Base-by-base conservation (phyloP, 2,888 invertebrate genomes). In the Chalcosyrphus nemorum region DNA sequence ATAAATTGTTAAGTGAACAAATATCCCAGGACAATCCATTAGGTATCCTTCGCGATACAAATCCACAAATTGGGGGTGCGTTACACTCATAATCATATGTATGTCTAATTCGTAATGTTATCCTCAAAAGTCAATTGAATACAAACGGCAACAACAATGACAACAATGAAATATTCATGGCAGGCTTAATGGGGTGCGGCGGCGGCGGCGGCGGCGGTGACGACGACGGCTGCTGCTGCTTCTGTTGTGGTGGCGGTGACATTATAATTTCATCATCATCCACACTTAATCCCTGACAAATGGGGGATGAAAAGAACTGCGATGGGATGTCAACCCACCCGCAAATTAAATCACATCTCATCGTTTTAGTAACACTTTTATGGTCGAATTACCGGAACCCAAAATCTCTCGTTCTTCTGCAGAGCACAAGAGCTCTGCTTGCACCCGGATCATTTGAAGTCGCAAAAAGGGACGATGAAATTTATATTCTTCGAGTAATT, bases 291-390 rank as follows among this genome's bases (percentile, higher is more conserved):
- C 56, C 38, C 35, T 56, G 61, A 68, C 65, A 76, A 81, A 81
- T 77, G 81, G 85, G 87, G 86, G 75, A 82, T 75, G 84, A 75
- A 74, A 21, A 78, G 45, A 59, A 29, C 17, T 21, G 24, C 56
- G 24, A 9, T 43, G 61, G 57, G 27, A 29, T 72, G 63, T 80
- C 85, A 86, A 81, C 86, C 87, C 87, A 86, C 86, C 84, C 87
- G 76, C 87, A 87, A 87, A 87, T 87, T 87, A 87, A 87, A 87
- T 86, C 84, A 88, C 88, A 88, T 88, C 87, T 87, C 88, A 89
- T 87, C 89, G 88, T 87, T 89, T 89, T 88, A 87, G 88, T 89
- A 88, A 89, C 90, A 90, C 89, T 90, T 89, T 90, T 87, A 87
- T 85, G 86, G 86, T 86, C 78, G 87, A 86, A 86, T 87, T 87